phyloP scores from a whole-genome alignment of 2,888 invertebrate genomes.

The Netelia fuscicornis region DNA sequence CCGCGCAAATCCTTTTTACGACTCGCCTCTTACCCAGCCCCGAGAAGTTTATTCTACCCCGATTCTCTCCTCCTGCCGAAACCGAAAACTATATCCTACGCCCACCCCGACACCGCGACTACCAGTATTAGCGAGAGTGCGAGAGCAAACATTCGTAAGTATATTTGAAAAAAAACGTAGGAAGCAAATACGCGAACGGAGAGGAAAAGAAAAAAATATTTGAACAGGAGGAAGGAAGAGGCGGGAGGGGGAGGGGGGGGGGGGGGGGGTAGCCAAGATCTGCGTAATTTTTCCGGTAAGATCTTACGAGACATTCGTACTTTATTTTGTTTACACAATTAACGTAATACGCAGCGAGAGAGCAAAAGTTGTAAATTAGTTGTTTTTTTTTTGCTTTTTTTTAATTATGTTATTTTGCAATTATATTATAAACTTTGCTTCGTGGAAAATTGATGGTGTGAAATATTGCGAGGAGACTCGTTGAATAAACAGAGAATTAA shows the following conservation, averaged over 20 bases:
- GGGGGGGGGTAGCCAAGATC: not conserved
- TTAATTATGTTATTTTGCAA: constrained; percentile 41
- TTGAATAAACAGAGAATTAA: no score
- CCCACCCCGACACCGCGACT: constrained; percentile 45
- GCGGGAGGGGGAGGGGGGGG: not conserved
- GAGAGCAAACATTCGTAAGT: constrained; percentile 53
- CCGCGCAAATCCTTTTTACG: constrained; percentile 78
- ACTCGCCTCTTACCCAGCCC: constrained; percentile 64
- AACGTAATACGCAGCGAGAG: not conserved
- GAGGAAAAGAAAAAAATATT: constrained; percentile 43
- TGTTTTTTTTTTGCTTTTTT: not conserved
- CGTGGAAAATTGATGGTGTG: not conserved
- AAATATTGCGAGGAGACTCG: no score
- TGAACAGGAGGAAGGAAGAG: not conserved
- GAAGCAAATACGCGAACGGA: constrained; percentile 29
- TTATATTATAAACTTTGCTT: constrained; percentile 36
- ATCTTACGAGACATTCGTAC: not conserved
- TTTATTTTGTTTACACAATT: constrained; percentile 39
- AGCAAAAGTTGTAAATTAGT: not conserved
- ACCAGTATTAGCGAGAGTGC: constrained; percentile 58
- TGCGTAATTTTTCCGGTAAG: constrained; percentile 19
- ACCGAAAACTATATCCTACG: not conserved
- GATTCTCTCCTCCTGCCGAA: constrained; percentile 1
- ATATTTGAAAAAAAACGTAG: constrained; percentile 47
- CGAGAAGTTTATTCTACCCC: constrained; percentile 55